phyloP scores from a whole-genome alignment of 2,797 vertebrate species.

The Bovichtus diacanthus region DNA sequence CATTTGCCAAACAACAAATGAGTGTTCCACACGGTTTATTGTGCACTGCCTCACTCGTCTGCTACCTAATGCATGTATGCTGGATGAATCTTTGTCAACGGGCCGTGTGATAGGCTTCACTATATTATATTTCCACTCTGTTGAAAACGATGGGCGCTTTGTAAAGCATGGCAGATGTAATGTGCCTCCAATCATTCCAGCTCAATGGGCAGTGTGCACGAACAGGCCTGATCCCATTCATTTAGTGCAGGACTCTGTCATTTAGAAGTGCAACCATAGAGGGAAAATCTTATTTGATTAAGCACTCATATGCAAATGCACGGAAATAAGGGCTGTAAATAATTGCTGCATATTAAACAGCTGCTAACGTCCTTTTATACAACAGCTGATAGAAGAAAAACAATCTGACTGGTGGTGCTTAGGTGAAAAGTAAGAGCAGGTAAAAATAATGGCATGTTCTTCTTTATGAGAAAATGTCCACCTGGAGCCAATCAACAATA shows the following conservation, averaged over 20 bases:
- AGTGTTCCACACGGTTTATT: slow-evolving; percentile 38
- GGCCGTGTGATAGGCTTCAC: slow-evolving; percentile 74
- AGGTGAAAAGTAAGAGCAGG: slow-evolving; percentile 1
- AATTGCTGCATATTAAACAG: slow-evolving; percentile 62
- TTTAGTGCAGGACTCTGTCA: slow-evolving; percentile 53
- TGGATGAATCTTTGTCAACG: slow-evolving; percentile 74
- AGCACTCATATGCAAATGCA: slow-evolving; percentile 60
- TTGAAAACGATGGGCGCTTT: slow-evolving; percentile 63
- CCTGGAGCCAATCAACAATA: background rate
- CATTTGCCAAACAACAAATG: slow-evolving; percentile 59
- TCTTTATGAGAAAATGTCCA: slow-evolving; percentile 21
- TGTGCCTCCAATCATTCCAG: slow-evolving; percentile 69
- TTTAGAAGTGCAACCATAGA: slow-evolving; percentile 35
- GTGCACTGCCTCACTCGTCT: slow-evolving; percentile 45
- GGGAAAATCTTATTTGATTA: slow-evolving; percentile 60
- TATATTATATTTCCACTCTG: slow-evolving; percentile 78
- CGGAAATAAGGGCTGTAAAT: slow-evolving; percentile 49
- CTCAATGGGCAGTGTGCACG: slow-evolving; percentile 62
- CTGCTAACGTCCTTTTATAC: slow-evolving; percentile 54
- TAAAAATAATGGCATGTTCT: slow-evolving; percentile 5
- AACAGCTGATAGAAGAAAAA: slow-evolving; percentile 50
- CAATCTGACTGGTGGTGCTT: slow-evolving; percentile 10
- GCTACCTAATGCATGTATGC: slow-evolving; percentile 42
- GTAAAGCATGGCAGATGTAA: slow-evolving; percentile 74
- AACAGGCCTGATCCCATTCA: slow-evolving; percentile 59